Evolutionary conservation across 2,888 invertebrate genomes (phyloP).

Genomic region (Chrysolina oricalcia): DNA sequence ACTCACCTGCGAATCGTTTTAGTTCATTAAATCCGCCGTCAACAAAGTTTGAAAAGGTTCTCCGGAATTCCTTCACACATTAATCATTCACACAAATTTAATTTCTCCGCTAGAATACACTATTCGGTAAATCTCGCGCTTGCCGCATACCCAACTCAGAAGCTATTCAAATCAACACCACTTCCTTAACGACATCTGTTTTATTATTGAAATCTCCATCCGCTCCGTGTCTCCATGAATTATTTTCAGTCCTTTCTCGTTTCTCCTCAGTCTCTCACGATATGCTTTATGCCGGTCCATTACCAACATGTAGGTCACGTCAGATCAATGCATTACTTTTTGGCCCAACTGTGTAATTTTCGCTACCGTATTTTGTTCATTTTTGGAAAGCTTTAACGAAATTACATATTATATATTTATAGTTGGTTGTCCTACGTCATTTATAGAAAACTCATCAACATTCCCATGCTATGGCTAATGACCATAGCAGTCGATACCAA

Average conservation of each 20-base stretch:
- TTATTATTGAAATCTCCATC: conserved; percentile 28
- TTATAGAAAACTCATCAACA: too few relatives aligned
- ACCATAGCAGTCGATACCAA: too few relatives aligned
- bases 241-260: neutral
- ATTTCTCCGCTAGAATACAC: neutral
- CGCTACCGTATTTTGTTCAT: too few relatives aligned
- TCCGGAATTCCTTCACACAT: conserved; percentile 4
- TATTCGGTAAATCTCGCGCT: neutral
- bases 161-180: conserved; percentile 24
- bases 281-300: neutral
- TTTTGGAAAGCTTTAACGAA: too few relatives aligned
- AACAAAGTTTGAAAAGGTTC: neutral
- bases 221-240: conserved; percentile 23
- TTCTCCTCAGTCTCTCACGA: neutral
- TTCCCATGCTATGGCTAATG: too few relatives aligned
- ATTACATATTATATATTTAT: too few relatives aligned
- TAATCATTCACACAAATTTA: conserved; percentile 5
- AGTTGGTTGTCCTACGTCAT: too few relatives aligned
- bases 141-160: neutral
- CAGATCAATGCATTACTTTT: neutral
- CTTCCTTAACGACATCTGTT: conserved; percentile 33
- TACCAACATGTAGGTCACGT: neutral
- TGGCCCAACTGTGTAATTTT: neutral
- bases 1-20: neutral
- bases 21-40: neutral